Conservation (phyloP, 2,113 vertebrate species). For the Psittacara wagleri region DNA sequence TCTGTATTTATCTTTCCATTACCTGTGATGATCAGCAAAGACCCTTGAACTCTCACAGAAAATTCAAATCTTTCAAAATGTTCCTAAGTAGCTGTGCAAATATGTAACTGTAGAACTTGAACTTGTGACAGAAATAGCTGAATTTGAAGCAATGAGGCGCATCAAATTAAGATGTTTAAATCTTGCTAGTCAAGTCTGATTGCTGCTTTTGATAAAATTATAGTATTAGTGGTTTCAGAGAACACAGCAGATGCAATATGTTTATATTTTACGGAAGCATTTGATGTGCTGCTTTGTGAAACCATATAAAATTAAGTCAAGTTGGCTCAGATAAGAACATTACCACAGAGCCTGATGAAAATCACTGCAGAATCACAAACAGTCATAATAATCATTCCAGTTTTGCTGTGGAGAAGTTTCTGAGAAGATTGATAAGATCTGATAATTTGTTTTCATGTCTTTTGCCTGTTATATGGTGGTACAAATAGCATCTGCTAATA, state of each 20-base stretch:
- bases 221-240: background rate
- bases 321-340: background rate
- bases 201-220: conserved; percentile 12
- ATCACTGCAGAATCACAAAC: background rate
- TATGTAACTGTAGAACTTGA: background rate
- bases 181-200: background rate
- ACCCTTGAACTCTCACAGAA: background rate
- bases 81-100: background rate
- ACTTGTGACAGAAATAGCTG: background rate
- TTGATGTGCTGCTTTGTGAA: background rate
- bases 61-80: background rate
- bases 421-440: background rate
- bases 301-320: background rate
- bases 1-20: background rate
- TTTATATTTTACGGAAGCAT: background rate
- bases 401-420: background rate
- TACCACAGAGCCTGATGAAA: background rate
- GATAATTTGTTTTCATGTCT: background rate
- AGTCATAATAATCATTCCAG: background rate
- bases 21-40: background rate
- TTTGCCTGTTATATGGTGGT: background rate
- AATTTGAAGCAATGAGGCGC: background rate
- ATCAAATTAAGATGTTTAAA: background rate
- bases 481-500: background rate
- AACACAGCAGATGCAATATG: background rate